These are phyloP conservation scores for Myrmophylax atrothorax DNA, from an alignment of 2,113 vertebrate species.

Conservation along the genomic window DNA sequence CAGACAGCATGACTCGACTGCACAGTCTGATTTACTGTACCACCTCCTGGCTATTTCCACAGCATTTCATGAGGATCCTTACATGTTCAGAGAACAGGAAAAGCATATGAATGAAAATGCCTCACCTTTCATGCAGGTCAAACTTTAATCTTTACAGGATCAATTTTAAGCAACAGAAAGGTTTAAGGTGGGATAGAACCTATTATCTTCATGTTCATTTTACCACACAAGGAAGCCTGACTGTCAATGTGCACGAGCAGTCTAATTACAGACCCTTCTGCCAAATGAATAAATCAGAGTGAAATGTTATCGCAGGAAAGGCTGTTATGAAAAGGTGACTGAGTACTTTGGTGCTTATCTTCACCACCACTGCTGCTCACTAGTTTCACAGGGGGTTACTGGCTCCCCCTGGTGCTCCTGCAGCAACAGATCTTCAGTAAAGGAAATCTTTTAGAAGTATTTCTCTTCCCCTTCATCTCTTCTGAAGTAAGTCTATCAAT, in stretches of 20 bases:
- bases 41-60: neutral
- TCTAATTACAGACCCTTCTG: slow-evolving; percentile 31
- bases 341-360: neutral
- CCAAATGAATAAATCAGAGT: slow-evolving; percentile 33
- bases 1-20: neutral
- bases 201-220: slow-evolving; percentile 37
- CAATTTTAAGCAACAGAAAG: slow-evolving; percentile 21
- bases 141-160: slow-evolving; percentile 12
- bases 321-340: neutral
- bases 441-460: neutral
- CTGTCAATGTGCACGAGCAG: neutral
- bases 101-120: neutral
- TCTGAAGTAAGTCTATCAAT: neutral
- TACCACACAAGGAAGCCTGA: neutral
- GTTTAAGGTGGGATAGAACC: slow-evolving; percentile 14
- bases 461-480: neutral
- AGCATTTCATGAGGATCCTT: neutral
- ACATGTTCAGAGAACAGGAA: neutral
- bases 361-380: neutral
- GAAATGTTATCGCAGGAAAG: slow-evolving; percentile 3
- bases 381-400: neutral
- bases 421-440: neutral
- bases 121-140: slow-evolving; percentile 1
- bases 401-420: neutral
- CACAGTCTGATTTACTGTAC: neutral